Evolutionary conservation across 30 jellyfish, hydroid and myxozoan species (phyloP).

Genomic region (Euphysa ruthae): DNA sequence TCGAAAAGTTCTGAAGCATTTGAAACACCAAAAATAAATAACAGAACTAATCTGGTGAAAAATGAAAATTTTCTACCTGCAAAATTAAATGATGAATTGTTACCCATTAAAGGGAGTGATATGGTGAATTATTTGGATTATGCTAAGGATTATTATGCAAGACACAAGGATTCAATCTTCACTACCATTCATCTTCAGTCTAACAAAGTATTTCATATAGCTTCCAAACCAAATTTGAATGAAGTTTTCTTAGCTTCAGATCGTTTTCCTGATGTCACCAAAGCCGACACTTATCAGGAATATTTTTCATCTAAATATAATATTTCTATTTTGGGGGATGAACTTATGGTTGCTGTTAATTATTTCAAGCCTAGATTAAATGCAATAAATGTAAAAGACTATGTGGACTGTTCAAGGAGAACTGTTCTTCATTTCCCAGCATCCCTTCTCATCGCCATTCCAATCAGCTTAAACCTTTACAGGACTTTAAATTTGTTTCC

Average conservation of each 20-base stretch:
- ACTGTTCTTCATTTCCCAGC: background rate
- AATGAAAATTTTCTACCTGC: too few relatives aligned
- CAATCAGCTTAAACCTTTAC: too few relatives aligned
- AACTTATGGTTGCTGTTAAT: background rate
- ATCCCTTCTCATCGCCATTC: background rate
- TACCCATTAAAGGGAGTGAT: too few relatives aligned
- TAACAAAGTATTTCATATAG: background rate
- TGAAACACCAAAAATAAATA: too few relatives aligned
- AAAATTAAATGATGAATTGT: too few relatives aligned
- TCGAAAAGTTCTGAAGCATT: too few relatives aligned
- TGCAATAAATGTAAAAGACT: background rate
- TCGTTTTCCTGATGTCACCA: slow-evolving; percentile 1
- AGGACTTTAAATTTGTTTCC: too few relatives aligned
- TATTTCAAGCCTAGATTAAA: background rate
- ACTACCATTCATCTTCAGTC: too few relatives aligned
- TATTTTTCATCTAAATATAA: background rate
- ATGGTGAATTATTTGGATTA: too few relatives aligned
- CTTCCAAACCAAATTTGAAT: background rate
- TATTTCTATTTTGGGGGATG: background rate
- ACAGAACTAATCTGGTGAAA: too few relatives aligned
- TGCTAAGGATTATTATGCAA: too few relatives aligned
- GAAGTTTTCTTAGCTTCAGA: background rate
- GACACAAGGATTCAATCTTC: too few relatives aligned
- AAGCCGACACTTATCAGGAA: background rate
- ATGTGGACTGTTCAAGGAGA: background rate